Evolutionary conservation across 2,888 invertebrate species (phyloP), one percentile per base, ranked within the genome.

Genomic region (Perithous albicinctus): DNA sequence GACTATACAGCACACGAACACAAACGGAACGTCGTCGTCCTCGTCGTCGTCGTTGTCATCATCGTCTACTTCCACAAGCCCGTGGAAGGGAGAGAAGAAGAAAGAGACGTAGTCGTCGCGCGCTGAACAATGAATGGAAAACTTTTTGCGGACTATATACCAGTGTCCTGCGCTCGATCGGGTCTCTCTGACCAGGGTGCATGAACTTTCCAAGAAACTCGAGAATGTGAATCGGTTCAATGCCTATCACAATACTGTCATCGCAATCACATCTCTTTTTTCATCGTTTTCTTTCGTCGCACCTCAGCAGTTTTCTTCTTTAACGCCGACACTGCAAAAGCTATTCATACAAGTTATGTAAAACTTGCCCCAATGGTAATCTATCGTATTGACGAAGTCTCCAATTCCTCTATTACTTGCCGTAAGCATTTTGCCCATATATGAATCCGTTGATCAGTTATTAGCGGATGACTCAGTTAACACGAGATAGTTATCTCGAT

Each of bases 91-190:
- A 59, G 23, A n/a, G 26, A 69, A 51, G 26, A 54, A 26, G n/a
- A 54, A 54, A 63, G 59, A 56, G 66, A 70, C 43, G 77, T 77
- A 80, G 67, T 73, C 59, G 48, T 76, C 15, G 56, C 63, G 18
- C 75, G 84, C 26, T 54, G 85, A 85, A 89, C 89, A 88, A 90
- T 89, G 87, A 87, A 80, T 84, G 85, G 84, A 87, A 88, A n/a
- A 88, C 85, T 88, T 89, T 87, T 88, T 86, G 81, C 82, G 56
- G 12, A 54, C 41, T 46, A n/a, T n/a, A n/a, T n/a, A n/a, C 20
- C 54, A 10, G 29, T 26, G 26, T 15, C 56, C 8, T 18, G 20
- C 23, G 12, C 38, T 29, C 66, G 20, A 43, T n/a, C 46, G 64
- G 46, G 29, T 64, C 38, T 64, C 38, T 64, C 54, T 59, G 61